Conservation (phyloP, 2,888 invertebrate species). For the Catocala sponsa region DNA sequence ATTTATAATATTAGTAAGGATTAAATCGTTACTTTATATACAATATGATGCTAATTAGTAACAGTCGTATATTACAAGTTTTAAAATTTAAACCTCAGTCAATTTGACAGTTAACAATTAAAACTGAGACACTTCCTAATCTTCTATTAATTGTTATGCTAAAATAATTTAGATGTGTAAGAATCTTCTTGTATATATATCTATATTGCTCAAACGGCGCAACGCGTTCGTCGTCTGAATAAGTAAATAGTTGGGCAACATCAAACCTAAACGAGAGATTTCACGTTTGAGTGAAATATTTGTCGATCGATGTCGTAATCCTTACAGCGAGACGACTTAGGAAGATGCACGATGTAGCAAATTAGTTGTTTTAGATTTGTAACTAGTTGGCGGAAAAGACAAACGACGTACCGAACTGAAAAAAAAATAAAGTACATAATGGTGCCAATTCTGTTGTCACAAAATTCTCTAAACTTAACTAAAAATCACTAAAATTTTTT, state of each 20-base stretch:
- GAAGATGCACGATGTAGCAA: conserved; percentile 39
- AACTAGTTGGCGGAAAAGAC: background rate
- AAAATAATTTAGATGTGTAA: conserved; percentile 35
- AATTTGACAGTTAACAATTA: too few species aligned
- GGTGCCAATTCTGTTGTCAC: too few species aligned
- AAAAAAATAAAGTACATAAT: too few species aligned
- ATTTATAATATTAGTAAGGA: too few species aligned
- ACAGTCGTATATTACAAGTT: too few species aligned
- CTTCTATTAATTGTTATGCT: conserved; percentile 35
- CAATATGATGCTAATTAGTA: too few species aligned
- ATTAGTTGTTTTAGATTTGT: conserved; percentile 6
- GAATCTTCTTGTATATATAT: conserved; percentile 9
- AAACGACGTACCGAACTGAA: background rate
- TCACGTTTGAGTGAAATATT: conserved; percentile 60
- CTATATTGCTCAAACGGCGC: conserved; percentile 13
- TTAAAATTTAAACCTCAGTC: too few species aligned
- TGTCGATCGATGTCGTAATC: conserved; percentile 56
- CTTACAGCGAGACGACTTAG: conserved; percentile 20
- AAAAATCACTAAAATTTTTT: too few species aligned
- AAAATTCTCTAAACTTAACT: too few species aligned
- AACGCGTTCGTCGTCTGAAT: conserved; percentile 24
- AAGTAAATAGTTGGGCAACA: conserved; percentile 48
- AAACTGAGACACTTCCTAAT: background rate
- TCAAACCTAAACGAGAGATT: conserved; percentile 50
- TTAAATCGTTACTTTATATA: too few species aligned